Evolutionary conservation across 2,113 vertebrate species (phyloP).

Genomic region (Anolis sagrei): DNA sequence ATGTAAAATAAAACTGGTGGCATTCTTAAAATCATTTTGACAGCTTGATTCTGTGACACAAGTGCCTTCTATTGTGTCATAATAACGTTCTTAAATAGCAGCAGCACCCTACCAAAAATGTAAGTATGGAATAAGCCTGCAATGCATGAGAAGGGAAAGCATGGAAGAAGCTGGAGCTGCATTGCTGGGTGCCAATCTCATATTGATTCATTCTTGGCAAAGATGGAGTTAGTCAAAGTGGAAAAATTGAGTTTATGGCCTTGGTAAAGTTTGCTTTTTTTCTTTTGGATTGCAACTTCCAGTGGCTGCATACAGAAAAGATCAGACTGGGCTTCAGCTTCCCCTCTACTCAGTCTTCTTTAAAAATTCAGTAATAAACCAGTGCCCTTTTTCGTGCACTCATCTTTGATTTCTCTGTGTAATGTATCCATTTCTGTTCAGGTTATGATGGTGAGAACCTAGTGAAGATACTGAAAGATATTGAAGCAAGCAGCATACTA

Average conservation of each 20-base stretch:
- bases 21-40: background rate
- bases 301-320: background rate
- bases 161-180: background rate
- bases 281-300: background rate
- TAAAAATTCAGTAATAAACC: background rate
- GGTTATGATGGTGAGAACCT: conserved; percentile 91
- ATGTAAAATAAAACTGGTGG: background rate
- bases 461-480: conserved; percentile 83
- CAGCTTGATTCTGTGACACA: background rate
- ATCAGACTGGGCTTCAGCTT: background rate
- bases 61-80: background rate
- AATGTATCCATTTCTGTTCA: conserved; percentile 42
- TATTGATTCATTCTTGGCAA: background rate
- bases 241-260: background rate
- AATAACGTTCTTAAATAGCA: background rate
- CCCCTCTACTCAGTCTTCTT: background rate
- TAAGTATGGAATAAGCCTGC: background rate
- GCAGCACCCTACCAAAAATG: background rate
- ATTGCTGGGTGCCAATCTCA: background rate
- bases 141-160: background rate
- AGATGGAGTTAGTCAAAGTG: background rate
- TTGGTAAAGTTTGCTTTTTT: background rate
- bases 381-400: background rate
- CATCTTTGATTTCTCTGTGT: background rate
- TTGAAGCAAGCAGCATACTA: conserved; percentile 81